Evolutionary conservation across 2,113 vertebrate species (phyloP), one percentile per base, ranked within the genome.

Genomic region (Malaclemys terrapin): DNA sequence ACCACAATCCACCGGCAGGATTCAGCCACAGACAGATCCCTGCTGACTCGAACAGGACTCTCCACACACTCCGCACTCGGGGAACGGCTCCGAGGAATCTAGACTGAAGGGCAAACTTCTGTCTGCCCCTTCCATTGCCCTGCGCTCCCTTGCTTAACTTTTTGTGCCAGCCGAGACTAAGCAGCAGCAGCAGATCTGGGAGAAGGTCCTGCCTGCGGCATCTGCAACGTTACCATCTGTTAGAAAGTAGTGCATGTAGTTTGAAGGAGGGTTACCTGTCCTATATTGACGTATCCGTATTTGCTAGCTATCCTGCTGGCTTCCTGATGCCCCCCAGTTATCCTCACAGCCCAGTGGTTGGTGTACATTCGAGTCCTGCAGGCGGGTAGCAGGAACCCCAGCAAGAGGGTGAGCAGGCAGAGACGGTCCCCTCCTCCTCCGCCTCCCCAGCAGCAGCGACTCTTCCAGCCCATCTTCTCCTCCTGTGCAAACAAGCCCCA

Each of bases 301-400:
- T 99, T 99, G 96, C 98, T 98, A 92, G 99, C 99, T 97, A 99
- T 99, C 96, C 98, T 97, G 95, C 99, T 98, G 94, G 99, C 99
- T 97, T 99, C 98, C n/a, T 98, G 97, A 88, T 98, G 93, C 94
- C 99, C 99, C 87, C 99, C 99, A 78, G 98, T 83, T 97, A 99
- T 99, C 98, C 99, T 98, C 96, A 99, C 99, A 91, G 99, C 99
- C 99, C 99, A 99, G 98, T 99, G 99, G 99, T 99, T 99, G 98
- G 99, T 99, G 99, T 99, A 99, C 96, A 99, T 98, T 97, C 99
- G 99, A 98, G 99, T 98, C 96, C 98, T 97, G 98, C 99, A 99
- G 98, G 98, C 98, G 59, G 98, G 98, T 91, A 98, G 98, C 97
- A 98, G 97, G 95, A 99, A 98, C 96, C 99, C 98, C 85, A 99